phyloP scores from a whole-genome alignment of 2,113 vertebrate species.

The Callipepla squamata region DNA sequence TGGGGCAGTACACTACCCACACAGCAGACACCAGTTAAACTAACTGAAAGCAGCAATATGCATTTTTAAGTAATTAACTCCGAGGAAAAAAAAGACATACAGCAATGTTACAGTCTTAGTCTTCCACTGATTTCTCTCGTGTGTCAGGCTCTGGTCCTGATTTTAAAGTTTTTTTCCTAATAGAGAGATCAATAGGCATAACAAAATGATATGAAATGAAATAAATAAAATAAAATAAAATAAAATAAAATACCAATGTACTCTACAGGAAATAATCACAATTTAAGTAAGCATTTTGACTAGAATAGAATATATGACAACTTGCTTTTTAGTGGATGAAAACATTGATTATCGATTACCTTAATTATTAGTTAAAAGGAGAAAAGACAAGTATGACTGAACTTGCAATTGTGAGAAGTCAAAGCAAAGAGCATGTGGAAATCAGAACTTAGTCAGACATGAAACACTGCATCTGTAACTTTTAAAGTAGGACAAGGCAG shows the following conservation, averaged over 20 bases:
- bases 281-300: not conserved
- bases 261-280: not conserved
- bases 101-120: not conserved
- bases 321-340: not conserved
- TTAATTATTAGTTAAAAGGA: not conserved
- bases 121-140: not conserved
- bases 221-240: not conserved
- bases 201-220: not conserved
- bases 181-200: not conserved
- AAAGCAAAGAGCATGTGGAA: not conserved
- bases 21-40: not conserved
- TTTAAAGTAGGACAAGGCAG: constrained; percentile 4
- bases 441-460: not conserved
- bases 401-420: not conserved
- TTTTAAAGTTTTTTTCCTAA: not conserved
- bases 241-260: not conserved
- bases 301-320: not conserved
- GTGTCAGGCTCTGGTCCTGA: not conserved
- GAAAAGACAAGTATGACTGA: not conserved
- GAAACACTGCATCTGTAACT: not conserved
- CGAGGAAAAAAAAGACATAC: no score
- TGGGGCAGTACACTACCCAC: not conserved
- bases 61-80: not conserved
- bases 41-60: not conserved
- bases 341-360: not conserved